A percentile compares a stretch with the other conserved stretches of the same genome.
These are phyloP conservation scores for Cryptoblepharus egeriae DNA, from an alignment of 2,797 vertebrate genomes.

Conservation along the genomic window DNA sequence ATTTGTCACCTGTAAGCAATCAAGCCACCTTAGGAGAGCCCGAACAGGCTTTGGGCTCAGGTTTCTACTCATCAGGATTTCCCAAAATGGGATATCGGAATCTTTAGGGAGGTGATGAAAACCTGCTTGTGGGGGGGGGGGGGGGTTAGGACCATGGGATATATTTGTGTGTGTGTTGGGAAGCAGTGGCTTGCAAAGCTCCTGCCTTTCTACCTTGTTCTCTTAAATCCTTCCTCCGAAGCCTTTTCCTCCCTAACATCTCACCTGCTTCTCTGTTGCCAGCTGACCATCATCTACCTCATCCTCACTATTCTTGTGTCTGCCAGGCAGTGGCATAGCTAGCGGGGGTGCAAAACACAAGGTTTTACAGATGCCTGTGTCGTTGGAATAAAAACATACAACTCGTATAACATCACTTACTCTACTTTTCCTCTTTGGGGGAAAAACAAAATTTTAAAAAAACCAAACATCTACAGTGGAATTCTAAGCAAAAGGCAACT, in stretches of 20 bases:
- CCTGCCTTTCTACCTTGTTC: not conserved
- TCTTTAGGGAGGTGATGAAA: not conserved
- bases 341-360: too few relatives aligned
- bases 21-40: not conserved
- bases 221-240: not conserved
- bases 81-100: not conserved
- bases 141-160: not conserved
- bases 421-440: too few relatives aligned
- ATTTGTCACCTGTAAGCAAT: not conserved
- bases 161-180: too few relatives aligned
- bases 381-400: too few relatives aligned
- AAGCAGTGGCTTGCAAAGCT: not conserved
- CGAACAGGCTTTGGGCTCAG: not conserved
- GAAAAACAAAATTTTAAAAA: too few relatives aligned
- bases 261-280: not conserved
- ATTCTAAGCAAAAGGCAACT: too few relatives aligned
- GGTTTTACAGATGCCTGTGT: too few relatives aligned
- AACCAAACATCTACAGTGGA: too few relatives aligned
- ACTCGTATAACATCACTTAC: too few relatives aligned
- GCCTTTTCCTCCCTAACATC: not conserved
- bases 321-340: too few relatives aligned
- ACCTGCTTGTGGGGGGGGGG: not conserved
- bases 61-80: constrained; percentile 1
- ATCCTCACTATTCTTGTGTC: not conserved
- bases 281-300: not conserved